Percentiles rank a stretch among this genome's conserved stretches.
These are phyloP conservation scores for Drosophila truncata DNA, from an alignment of 1,140 invertebrate genomes.

Conservation along the genomic window DNA sequence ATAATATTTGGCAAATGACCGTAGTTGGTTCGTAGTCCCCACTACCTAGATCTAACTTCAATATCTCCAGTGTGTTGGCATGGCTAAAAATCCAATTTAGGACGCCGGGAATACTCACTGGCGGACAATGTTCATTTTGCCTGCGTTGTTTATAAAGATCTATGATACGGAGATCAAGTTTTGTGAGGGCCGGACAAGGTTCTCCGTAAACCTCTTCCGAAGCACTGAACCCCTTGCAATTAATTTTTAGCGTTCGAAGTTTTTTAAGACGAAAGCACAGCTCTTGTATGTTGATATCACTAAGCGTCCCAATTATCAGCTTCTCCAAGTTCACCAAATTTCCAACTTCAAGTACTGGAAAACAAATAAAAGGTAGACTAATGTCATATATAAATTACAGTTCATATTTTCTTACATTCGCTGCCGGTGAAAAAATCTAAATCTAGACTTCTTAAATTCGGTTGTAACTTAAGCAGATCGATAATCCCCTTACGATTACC, in stretches of 20 bases:
- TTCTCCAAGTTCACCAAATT: background rate
- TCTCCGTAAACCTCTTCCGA: background rate
- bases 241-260: no score
- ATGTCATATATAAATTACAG: background rate
- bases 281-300: background rate
- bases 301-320: fast-evolving
- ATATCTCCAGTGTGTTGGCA: background rate
- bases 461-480: background rate
- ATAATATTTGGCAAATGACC: background rate
- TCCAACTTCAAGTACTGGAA: background rate
- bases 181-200: background rate
- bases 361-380: background rate
- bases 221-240: no score
- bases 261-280: no score
- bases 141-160: no score
- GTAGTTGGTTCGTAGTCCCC: no score
- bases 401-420: background rate
- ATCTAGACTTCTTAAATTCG: background rate
- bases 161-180: no score
- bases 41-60: background rate
- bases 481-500: no score
- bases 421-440: background rate
- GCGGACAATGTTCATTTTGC: no score
- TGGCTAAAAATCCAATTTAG: background rate
- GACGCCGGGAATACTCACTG: no score